Conservation (phyloP, 2,113 vertebrate species). For the Pachycephala philippinensis region DNA sequence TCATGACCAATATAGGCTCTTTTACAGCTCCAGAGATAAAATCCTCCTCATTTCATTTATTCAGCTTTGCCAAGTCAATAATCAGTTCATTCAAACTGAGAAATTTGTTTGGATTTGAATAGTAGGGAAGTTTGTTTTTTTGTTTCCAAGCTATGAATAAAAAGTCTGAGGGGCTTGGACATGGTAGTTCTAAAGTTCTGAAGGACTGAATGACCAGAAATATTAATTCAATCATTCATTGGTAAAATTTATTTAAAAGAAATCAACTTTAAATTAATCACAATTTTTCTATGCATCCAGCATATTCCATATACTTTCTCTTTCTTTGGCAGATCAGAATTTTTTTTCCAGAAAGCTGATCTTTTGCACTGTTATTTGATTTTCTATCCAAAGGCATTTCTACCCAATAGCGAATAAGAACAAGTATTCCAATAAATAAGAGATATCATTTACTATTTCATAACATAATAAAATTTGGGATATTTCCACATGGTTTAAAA, state of each 20-base stretch:
- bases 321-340: background rate
- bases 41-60: background rate
- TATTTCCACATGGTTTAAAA: background rate
- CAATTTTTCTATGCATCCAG: background rate
- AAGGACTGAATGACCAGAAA: background rate
- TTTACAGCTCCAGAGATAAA: background rate
- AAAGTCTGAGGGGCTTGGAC: background rate
- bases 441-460: background rate
- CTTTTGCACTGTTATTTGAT: background rate
- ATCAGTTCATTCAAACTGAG: background rate
- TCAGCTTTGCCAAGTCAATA: conserved; percentile 17
- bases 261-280: background rate
- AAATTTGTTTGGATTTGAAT: background rate
- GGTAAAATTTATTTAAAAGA: background rate
- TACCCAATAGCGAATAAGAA: background rate
- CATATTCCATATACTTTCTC: background rate
- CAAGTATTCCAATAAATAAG: background rate
- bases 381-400: background rate
- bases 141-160: background rate
- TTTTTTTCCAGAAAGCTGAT: background rate
- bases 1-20: background rate
- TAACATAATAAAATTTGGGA: background rate
- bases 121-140: background rate
- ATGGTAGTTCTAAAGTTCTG: background rate
- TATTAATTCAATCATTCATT: background rate